Percentiles rank a stretch among this genome's conserved stretches.
Evolutionary conservation across 2,888 invertebrate species (phyloP).

Genomic region (Ectropis crepuscularia): DNA sequence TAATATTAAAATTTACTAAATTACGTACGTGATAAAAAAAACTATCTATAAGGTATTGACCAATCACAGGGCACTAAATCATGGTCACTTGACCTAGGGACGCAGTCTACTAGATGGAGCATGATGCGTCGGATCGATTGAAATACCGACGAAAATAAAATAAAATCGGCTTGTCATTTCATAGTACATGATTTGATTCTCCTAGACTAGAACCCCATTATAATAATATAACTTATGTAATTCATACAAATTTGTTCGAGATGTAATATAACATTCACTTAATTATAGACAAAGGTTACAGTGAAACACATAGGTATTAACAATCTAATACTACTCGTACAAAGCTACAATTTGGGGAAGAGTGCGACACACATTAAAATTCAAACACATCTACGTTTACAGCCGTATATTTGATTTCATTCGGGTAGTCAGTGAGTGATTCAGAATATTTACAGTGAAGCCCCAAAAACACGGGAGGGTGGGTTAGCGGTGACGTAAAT

Average conservation of each 20-base stretch:
- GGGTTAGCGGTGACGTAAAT: conserved; percentile 77
- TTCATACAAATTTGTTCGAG: not conserved
- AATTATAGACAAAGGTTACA: not conserved
- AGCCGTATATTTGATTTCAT: conserved; percentile 59
- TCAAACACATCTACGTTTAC: conserved; percentile 57
- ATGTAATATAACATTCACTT: too few relatives aligned
- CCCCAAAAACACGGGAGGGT: conserved; percentile 75
- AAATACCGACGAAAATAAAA: too few relatives aligned
- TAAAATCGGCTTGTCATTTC: too few relatives aligned
- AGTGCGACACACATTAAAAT: conserved; percentile 62
- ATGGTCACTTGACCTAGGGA: too few relatives aligned
- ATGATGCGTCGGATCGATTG: too few relatives aligned
- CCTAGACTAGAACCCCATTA: too few relatives aligned
- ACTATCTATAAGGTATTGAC: too few relatives aligned
- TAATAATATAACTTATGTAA: not conserved
- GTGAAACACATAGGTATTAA: not conserved
- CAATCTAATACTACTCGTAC: conserved; percentile 30
- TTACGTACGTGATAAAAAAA: too few relatives aligned
- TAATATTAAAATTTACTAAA: too few relatives aligned
- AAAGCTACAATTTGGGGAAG: conserved; percentile 43
- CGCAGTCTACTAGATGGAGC: too few relatives aligned
- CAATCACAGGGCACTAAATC: too few relatives aligned
- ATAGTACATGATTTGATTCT: too few relatives aligned
- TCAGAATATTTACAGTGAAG: conserved; percentile 77
- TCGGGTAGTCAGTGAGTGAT: conserved; percentile 65